Evolutionary conservation across 37 sponge, comb jelly and placozoan species (phyloP).

Genomic region (Bolinopsis microptera): DNA sequence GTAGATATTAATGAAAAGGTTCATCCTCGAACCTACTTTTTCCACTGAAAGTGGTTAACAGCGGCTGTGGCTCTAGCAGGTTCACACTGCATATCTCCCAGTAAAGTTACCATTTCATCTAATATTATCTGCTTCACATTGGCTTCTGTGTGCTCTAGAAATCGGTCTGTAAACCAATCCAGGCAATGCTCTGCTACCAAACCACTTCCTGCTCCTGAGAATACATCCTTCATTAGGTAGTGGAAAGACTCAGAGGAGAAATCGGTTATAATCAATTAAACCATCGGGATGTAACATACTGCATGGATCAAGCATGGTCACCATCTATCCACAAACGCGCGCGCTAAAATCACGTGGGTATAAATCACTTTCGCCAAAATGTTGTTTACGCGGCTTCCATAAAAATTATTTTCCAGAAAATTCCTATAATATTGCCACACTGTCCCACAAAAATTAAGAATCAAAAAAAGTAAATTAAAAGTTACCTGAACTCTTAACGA

Average conservation of each 20-base stretch:
- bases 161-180: neutral
- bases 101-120: neutral
- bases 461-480: neutral
- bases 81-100: neutral
- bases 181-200: neutral
- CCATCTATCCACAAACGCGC: too few species aligned
- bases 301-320: too few species aligned
- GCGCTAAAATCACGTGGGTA: neutral
- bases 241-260: too few species aligned
- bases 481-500: constrained; percentile 48
- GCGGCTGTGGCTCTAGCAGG: neutral
- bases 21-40: constrained; percentile 38
- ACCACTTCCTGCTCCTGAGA: constrained; percentile 39
- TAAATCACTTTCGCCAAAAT: neutral
- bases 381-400: neutral
- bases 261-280: too few species aligned
- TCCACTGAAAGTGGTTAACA: neutral
- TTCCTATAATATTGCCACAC: too few species aligned
- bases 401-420: too few species aligned
- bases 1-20: too few species aligned
- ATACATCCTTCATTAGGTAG: neutral
- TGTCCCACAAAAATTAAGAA: too few species aligned
- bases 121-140: neutral
- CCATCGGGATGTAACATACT: too few species aligned
- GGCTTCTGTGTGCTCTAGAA: too few species aligned